Evolutionary conservation across 2,113 vertebrate genomes (phyloP).

Genomic region (Gorsachius goisagi): DNA sequence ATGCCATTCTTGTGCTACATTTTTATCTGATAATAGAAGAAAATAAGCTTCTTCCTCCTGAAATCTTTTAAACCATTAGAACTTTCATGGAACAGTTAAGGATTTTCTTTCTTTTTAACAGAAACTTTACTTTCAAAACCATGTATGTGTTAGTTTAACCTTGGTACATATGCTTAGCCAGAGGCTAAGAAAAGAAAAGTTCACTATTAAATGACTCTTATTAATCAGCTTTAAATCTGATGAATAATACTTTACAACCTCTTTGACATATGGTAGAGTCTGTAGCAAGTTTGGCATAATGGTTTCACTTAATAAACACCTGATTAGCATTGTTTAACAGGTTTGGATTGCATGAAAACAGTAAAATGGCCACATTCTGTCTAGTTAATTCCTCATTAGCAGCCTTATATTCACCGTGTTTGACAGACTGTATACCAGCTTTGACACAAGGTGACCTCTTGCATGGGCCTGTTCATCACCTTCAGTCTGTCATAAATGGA

Average conservation of each 20-base stretch:
- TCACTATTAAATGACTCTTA: constrained; percentile 68
- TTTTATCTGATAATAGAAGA: not conserved
- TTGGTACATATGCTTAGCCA: constrained; percentile 66
- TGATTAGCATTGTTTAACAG: constrained; percentile 82
- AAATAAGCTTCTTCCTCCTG: not conserved
- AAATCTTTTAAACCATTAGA: not conserved
- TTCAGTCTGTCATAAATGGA: constrained; percentile 75
- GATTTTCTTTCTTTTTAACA: constrained; percentile 20
- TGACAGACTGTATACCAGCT: constrained; percentile 74
- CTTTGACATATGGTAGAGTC: constrained; percentile 73
- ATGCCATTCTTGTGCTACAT: not conserved
- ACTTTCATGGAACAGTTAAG: not conserved
- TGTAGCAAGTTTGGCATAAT: constrained; percentile 75
- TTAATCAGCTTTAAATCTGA: constrained; percentile 76
- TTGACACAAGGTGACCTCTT: constrained; percentile 80
- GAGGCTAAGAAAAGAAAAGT: constrained; percentile 67
- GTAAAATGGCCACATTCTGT: constrained; percentile 72
- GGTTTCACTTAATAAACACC: constrained; percentile 82
- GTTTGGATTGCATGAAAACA: constrained; percentile 74
- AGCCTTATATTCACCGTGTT: constrained; percentile 64
- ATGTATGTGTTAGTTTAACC: constrained; percentile 62
- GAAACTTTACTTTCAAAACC: constrained; percentile 50
- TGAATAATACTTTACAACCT: constrained; percentile 80
- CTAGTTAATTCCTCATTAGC: constrained; percentile 83
- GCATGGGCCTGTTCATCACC: constrained; percentile 75